A percentile compares a stretch with the other conserved stretches of the same genome.
Conservation (phyloP, 1,140 invertebrate genomes). For the Solenopsis fugax region DNA sequence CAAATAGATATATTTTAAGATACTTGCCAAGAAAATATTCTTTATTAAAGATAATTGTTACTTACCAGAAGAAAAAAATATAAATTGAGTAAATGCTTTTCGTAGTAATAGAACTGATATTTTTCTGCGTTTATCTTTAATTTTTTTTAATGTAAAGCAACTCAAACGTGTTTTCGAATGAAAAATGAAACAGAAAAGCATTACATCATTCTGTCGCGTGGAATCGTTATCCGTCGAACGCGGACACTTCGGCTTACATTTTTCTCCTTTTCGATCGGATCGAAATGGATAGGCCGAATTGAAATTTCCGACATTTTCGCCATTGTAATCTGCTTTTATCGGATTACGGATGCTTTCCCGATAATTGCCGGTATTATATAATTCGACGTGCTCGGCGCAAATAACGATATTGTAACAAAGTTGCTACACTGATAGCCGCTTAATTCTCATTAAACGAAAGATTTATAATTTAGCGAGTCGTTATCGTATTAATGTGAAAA, state of each 20-base stretch:
- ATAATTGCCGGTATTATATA: slow-evolving; percentile 59
- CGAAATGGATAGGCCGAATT: slow-evolving; percentile 27
- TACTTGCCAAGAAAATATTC: too few species aligned
- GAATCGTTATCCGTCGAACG: slow-evolving; percentile 27
- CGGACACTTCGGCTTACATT: slow-evolving; percentile 32
- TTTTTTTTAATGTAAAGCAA: neutral
- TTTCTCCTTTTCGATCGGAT: slow-evolving; percentile 16
- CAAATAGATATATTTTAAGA: too few species aligned
- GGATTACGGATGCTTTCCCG: slow-evolving; percentile 40
- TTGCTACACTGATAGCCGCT: slow-evolving; percentile 23
- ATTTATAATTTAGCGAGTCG: slow-evolving; percentile 50
- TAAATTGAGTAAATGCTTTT: too few species aligned
- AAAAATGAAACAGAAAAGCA: slow-evolving; percentile 52
- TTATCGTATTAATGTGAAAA: slow-evolving; percentile 58
- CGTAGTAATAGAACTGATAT: too few species aligned
- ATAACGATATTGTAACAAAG: slow-evolving; percentile 36
- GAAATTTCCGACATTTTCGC: slow-evolving; percentile 39
- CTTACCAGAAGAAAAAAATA: too few species aligned
- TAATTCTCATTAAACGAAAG: slow-evolving; percentile 59
- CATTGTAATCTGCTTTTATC: slow-evolving; percentile 52
- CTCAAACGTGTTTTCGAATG: slow-evolving; percentile 43
- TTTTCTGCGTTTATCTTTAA: too few species aligned
- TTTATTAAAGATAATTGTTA: too few species aligned
- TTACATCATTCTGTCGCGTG: slow-evolving; percentile 49
- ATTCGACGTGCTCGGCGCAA: slow-evolving; percentile 30